Percentiles rank a stretch among this genome's conserved stretches.
Conservation (phyloP, 2,797 vertebrate species). For the Tadarida brasiliensis region DNA sequence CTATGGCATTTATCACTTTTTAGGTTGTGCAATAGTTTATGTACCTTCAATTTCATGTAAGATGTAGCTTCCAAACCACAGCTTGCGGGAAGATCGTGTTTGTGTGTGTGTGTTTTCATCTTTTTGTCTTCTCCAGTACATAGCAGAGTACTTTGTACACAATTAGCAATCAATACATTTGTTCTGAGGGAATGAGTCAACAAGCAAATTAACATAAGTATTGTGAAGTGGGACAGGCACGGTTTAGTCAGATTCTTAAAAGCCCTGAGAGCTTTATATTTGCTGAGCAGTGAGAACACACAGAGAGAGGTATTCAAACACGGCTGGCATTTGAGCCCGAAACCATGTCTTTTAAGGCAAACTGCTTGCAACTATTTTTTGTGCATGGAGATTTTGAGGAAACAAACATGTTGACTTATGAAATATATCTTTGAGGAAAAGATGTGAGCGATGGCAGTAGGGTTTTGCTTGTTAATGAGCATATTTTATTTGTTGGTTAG, state of each 20-base stretch:
- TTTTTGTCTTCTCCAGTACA: neutral
- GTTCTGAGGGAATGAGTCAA: neutral
- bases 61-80: constrained; percentile 1
- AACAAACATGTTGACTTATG: neutral
- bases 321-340: neutral
- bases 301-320: neutral
- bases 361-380: neutral
- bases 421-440: neutral
- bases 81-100: neutral
- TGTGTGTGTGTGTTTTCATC: neutral
- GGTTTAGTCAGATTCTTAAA: neutral
- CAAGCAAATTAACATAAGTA: constrained; percentile 3
- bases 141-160: neutral
- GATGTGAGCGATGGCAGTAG: neutral
- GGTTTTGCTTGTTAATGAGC: neutral
- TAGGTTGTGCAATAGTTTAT: constrained; percentile 35
- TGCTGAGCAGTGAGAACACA: neutral
- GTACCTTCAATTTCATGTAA: constrained; percentile 3
- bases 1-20: constrained; percentile 32
- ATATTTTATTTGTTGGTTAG: constrained; percentile 29
- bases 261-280: neutral
- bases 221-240: neutral
- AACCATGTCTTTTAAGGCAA: neutral
- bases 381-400: neutral
- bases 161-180: constrained; percentile 27